Evolutionary conservation across 2,797 vertebrate species (phyloP).

Genomic region (Peromyscus aztecus): DNA sequence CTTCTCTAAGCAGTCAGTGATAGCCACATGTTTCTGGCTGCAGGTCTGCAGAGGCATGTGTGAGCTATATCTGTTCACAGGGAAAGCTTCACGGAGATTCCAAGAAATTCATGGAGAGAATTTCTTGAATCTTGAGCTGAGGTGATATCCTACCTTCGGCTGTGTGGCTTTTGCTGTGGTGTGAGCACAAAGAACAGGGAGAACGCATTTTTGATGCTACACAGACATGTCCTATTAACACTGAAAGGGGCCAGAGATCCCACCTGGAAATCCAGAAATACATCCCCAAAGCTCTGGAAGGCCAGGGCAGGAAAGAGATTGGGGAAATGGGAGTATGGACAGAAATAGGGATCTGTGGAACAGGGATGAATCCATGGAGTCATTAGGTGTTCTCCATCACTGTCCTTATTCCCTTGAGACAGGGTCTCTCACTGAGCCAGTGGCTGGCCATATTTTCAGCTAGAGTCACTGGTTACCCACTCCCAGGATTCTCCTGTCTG

Average conservation of each 20-base stretch:
- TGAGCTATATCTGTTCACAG: slow-evolving; percentile 26
- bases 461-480: neutral
- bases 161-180: slow-evolving; percentile 53
- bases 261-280: neutral
- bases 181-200: neutral
- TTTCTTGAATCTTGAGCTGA: slow-evolving; percentile 43
- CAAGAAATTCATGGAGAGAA: no score
- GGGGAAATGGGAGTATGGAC: neutral
- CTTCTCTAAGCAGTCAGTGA: slow-evolving; percentile 28
- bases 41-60: slow-evolving; percentile 22
- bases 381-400: neutral
- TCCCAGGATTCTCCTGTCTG: neutral
- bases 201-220: neutral
- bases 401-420: neutral
- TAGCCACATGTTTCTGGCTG: slow-evolving; percentile 48
- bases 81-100: slow-evolving; percentile 55
- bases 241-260: neutral
- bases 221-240: neutral
- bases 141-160: slow-evolving; percentile 24
- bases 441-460: neutral
- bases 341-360: neutral
- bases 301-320: neutral
- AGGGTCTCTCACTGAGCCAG: neutral
- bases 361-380: neutral
- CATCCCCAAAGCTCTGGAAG: neutral